phyloP scores from a whole-genome alignment of 2,797 vertebrate species.

The Acridotheres tristis region DNA sequence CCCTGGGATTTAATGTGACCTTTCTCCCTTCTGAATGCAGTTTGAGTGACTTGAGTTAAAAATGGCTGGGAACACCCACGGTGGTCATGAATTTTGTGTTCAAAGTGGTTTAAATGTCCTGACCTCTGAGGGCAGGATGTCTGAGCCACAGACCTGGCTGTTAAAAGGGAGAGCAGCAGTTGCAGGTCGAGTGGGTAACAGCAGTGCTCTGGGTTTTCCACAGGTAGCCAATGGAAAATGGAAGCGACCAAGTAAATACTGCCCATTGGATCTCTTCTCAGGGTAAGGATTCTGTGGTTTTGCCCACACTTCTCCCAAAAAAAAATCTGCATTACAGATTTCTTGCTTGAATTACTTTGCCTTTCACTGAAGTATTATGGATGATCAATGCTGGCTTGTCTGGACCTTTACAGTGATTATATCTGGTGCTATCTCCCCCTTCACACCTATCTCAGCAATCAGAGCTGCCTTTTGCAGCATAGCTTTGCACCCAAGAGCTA shows the following conservation, averaged over 20 bases:
- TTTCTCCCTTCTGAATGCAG: not conserved
- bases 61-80: not conserved
- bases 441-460: not conserved
- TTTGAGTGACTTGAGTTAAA: not conserved
- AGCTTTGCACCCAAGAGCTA: not conserved
- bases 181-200: not conserved
- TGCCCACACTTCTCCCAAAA: too few relatives aligned
- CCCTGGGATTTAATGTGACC: not conserved
- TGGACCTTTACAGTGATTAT: not conserved
- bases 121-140: not conserved
- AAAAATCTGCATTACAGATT: not conserved
- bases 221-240: conserved; percentile 94
- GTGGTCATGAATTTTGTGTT: not conserved
- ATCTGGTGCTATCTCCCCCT: not conserved
- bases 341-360: not conserved
- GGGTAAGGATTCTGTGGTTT: conserved; percentile 80
- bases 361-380: not conserved
- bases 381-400: not conserved
- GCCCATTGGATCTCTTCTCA: conserved; percentile 96
- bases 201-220: conserved; percentile 23
- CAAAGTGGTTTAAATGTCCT: not conserved
- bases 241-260: conserved; percentile 94
- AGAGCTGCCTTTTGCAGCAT: not conserved
- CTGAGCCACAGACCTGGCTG: not conserved
- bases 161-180: not conserved